phyloP scores from a whole-genome alignment of 2,797 vertebrate genomes.

The Emydoidea blandingii region DNA sequence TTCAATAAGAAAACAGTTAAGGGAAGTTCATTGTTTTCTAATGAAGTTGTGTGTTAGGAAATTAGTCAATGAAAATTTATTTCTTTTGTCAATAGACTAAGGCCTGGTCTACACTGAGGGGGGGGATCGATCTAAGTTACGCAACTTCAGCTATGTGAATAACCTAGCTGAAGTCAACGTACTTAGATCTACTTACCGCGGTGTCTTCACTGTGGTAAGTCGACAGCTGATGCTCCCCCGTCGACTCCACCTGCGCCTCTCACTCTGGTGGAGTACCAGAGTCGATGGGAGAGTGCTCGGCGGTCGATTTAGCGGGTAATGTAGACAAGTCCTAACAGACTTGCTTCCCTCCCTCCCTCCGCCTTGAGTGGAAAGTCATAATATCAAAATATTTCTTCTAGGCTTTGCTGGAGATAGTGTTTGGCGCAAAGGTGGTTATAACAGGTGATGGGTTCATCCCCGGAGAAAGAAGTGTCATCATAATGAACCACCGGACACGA shows the following conservation, averaged over 20 bases:
- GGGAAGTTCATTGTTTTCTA: slow-evolving; percentile 12
- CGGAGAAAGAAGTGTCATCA: slow-evolving; percentile 96
- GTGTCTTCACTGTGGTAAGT: too few relatives aligned
- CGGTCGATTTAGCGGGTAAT: too few relatives aligned
- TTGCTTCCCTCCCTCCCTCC: not conserved
- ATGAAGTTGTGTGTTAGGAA: not conserved
- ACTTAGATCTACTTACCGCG: too few relatives aligned
- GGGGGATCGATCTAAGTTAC: too few relatives aligned
- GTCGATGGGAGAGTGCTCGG: too few relatives aligned
- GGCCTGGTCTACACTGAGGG: too few relatives aligned
- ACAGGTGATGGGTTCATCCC: slow-evolving; percentile 97
- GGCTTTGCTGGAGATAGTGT: slow-evolving; percentile 96
- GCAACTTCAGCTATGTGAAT: too few relatives aligned
- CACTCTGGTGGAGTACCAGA: too few relatives aligned
- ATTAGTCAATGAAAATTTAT: not conserved
- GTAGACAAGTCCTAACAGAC: not conserved
- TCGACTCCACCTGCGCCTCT: too few relatives aligned
- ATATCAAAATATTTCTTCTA: slow-evolving; percentile 72
- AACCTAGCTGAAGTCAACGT: too few relatives aligned
- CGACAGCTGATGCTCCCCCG: too few relatives aligned
- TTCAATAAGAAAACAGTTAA: slow-evolving; percentile 19
- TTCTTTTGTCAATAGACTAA: slow-evolving; percentile 14
- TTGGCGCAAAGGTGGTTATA: slow-evolving; percentile 96
- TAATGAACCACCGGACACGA: slow-evolving; percentile 99
- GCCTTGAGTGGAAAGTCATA: slow-evolving; percentile 28